Conservation (phyloP, 2,113 vertebrate genomes). For the Campylorhamphus procurvoides region DNA sequence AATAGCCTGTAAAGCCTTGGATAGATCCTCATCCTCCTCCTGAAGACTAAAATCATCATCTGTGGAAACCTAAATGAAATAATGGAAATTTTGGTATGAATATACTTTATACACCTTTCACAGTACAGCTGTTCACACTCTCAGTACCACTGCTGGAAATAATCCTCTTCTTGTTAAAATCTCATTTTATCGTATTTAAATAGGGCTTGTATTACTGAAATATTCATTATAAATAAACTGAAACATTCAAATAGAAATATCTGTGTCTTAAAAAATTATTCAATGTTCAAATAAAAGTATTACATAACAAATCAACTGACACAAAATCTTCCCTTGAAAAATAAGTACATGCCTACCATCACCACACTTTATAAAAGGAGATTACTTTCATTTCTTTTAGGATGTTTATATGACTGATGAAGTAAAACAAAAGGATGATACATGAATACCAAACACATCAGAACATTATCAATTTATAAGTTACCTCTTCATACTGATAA, state of each 20-base stretch:
- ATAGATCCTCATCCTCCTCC: constrained; percentile 83
- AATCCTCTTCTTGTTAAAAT: background rate
- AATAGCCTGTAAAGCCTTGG: constrained; percentile 72
- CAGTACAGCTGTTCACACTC: background rate
- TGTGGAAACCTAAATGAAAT: constrained; percentile 64
- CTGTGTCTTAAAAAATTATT: background rate
- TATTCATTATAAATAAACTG: background rate
- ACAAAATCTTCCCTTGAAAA: background rate
- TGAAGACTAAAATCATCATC: constrained; percentile 76
- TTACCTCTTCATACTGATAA: constrained; percentile 83
- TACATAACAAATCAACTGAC: background rate
- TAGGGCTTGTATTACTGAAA: background rate
- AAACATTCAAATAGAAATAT: background rate
- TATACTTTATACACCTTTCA: background rate
- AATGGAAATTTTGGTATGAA: background rate
- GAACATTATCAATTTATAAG: background rate
- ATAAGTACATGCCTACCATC: background rate
- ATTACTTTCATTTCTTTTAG: background rate
- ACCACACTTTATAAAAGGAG: background rate
- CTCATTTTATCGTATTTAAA: background rate
- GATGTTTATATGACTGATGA: background rate
- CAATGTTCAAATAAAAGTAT: background rate
- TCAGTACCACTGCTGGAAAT: background rate
- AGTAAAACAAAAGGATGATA: background rate
- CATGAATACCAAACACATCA: background rate